These are phyloP conservation scores for Sorex araneus DNA, from an alignment of 2,113 vertebrate species.

Conservation along the genomic window DNA sequence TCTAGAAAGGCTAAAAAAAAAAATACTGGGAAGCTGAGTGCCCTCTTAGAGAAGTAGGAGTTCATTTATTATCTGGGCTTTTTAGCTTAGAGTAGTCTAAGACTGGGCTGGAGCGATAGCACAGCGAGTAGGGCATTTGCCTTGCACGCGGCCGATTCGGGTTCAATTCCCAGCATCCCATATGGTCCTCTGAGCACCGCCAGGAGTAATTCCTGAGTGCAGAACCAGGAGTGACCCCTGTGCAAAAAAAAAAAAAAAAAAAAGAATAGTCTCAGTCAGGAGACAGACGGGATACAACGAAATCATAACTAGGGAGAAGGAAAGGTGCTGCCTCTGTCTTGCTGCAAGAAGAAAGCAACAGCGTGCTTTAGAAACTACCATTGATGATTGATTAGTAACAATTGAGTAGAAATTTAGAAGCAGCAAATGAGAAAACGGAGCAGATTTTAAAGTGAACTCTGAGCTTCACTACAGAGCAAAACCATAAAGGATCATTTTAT, in stretches of 20 bases:
- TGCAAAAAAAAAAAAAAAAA: too few relatives aligned
- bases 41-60: constrained; percentile 1
- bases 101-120: too few relatives aligned
- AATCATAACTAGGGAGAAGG: constrained; percentile 53
- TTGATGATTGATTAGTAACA: constrained; percentile 68
- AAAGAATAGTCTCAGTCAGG: not conserved
- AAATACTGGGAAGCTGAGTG: not conserved
- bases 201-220: too few relatives aligned
- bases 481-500: constrained; percentile 22
- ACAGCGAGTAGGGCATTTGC: too few relatives aligned
- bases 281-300: not conserved
- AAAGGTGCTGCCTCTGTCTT: not conserved
- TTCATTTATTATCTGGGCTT: constrained; percentile 45
- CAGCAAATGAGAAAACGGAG: constrained; percentile 48
- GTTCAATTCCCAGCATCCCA: too few relatives aligned
- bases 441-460: not conserved
- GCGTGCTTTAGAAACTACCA: constrained; percentile 29
- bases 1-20: constrained; percentile 46
- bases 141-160: too few relatives aligned
- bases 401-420: constrained; percentile 55
- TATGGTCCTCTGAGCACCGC: too few relatives aligned
- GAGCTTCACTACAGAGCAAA: constrained; percentile 3
- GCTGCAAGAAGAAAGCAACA: constrained; percentile 56
- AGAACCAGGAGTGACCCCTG: too few relatives aligned
- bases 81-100: constrained; percentile 35